Evolutionary conservation across 1,140 invertebrate genomes (phyloP), one percentile per base, ranked within the genome.

Genomic region (Paraescarpia echinospica): DNA sequence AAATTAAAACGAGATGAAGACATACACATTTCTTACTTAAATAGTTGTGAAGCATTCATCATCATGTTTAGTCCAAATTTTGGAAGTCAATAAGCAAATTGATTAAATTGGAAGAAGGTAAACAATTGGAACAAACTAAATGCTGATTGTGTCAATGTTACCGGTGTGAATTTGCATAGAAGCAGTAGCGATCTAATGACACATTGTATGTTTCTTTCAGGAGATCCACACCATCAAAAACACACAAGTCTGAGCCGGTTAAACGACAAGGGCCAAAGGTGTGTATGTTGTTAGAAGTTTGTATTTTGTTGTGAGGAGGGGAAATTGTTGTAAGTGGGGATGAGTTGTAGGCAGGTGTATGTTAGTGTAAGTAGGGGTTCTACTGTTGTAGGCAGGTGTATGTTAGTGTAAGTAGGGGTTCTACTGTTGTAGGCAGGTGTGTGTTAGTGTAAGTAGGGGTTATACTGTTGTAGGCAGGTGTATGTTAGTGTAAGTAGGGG

Each of bases 221-320:
- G 35, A 90, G 89, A 22, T 35, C 89, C 8, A 90, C 89, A 90
- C 33, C 59, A 27, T 77, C 89, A 90, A 90, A 90, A 90, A 34
- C 33, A 18, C 33, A 90, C 92, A 89, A 94, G 34, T 90, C 48
- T 93, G 95, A 96, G 95, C 94, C 95, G 91, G 94, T 96, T n/a
- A 96, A 95, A 93, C 94, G 96, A 93, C 96, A 97, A 94, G 96
- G 96, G 89, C 96, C 97, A 12, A 97, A 98, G 94, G 95, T 96
- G 94, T 91, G 18, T 34, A 31, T 34, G 33, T 18, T 90, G 18
- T 34, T 35, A 33, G 89, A 2, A 90, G 89, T 22, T 0, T 18
- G 35, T 33, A 90, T 33, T 9, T 34, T 35, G 35, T 91, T 31
- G 27, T 18, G 18, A 27, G 27, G 1, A 31, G 59, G 59, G 8